Base-by-base conservation (phyloP, 2,797 vertebrate genomes). In the Enteromius anoplus region DNA sequence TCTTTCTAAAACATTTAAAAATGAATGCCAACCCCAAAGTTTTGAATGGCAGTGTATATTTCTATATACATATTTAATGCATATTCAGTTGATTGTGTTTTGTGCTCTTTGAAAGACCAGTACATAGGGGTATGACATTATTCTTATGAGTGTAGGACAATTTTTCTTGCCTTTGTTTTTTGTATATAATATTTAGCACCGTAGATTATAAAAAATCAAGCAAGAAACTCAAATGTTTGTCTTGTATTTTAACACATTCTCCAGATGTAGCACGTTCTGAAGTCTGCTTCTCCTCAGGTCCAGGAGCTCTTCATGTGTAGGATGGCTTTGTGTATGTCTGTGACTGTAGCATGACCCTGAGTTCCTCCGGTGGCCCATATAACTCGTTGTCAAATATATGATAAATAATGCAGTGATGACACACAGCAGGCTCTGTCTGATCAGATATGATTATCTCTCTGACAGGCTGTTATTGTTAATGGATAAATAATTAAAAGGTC, bases 401-500 rank as follows among this genome's bases (percentile, higher is more conserved):
- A 86, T 89, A 32, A 86, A 87, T 91, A 82, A 90, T 90, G 80
- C 66, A 90, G 65, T 55, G 29, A 71, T 42, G 49, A 70, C 68
- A 84, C 75, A 82, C 87, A 65, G 77, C 71, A 70, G 58, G 26
- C 62, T 69, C 70, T 81, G 45, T 47, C 62, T 23, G 73, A 66
- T 82, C 51, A 55, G 37, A 37, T 42, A 76, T 78, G 68, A 82
- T 84, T 84, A 68, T 82, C 66, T 45, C 58, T 49, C 45, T 81
- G 83, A 85, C 66, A 55, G 65, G n/a, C 78, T 37, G 78, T 88
- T 77, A 88, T 88, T 82, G 85, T 87, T 85, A 70, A 86, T 83
- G 47, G 21, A 82, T 90, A 29, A 88, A 79, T 85, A 80, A 80
- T 86, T 62, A 37, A 88, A 86, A 82, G 89, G 88, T 92, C 90